Evolutionary conservation across 2,113 vertebrate genomes (phyloP).

Genomic region (Ondatra zibethicus): DNA sequence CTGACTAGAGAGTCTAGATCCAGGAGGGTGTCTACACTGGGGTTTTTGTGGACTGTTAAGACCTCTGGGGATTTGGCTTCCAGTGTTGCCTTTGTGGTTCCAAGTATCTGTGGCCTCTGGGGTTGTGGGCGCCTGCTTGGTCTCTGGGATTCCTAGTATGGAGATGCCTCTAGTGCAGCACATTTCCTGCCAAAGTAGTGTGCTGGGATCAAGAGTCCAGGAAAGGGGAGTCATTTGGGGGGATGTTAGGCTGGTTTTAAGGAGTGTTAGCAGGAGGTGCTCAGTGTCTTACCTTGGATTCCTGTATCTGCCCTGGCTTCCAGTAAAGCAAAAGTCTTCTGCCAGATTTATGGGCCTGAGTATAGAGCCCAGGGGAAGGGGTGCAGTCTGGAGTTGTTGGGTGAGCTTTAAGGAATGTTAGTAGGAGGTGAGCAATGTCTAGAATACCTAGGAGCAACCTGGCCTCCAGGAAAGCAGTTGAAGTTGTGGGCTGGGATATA

Average conservation of each 20-base stretch:
- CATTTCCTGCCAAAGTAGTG: not conserved
- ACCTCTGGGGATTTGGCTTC: too few relatives aligned
- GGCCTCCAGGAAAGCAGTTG: not conserved
- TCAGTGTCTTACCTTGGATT: not conserved
- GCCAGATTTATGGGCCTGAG: not conserved
- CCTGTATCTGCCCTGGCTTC: not conserved
- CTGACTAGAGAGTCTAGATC: too few relatives aligned
- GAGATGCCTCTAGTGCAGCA: too few relatives aligned
- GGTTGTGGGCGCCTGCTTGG: not conserved
- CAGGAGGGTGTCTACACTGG: too few relatives aligned
- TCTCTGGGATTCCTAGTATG: too few relatives aligned
- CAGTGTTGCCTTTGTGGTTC: too few relatives aligned
- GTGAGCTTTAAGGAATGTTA: not conserved
- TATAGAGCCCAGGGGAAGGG: not conserved
- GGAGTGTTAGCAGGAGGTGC: not conserved
- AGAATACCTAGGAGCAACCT: not conserved
- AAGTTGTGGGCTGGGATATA: not conserved
- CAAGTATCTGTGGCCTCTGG: too few relatives aligned
- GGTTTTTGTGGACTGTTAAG: too few relatives aligned
- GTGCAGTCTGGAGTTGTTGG: not conserved
- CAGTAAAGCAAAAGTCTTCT: too few relatives aligned
- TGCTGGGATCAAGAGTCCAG: not conserved
- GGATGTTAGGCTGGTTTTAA: not conserved
- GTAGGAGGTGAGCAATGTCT: not conserved
- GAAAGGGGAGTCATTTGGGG: fast-evolving